Evolutionary conservation across 1,140 invertebrate genomes (phyloP), one percentile per base, ranked within the genome.

Genomic region (Polypedilum pembai): DNA sequence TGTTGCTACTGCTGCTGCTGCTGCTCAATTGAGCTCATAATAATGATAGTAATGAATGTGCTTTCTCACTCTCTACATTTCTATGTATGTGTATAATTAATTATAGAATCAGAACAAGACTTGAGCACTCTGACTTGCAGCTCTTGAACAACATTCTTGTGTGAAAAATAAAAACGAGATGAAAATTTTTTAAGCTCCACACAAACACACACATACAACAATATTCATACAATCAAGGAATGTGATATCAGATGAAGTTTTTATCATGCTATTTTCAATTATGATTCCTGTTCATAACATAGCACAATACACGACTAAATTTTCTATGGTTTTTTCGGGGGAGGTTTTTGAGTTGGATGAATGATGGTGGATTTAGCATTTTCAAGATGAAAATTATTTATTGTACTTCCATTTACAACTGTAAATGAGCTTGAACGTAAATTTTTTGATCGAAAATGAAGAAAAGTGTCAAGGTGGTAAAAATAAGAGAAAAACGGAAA

Each of bases 201-300:
- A 45, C 41, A 45, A 45, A 45, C 41, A 45, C 45, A 15, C 20
- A 69, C 3, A 69, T 18, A 21, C 17, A 69, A 69, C 65, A 69
- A 69, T 69, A 69, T 69, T 21, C 20, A 69, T 21, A 69, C 65
- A 69, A 69, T 69, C 65, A 69, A 69, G 65, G 65, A 69, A 69
- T 69, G 65, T 69, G 65, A 69, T 69, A 69, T 18, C 65, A 21
- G 10, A 69, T 18, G 65, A 18, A 69, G 20, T 21, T 69, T 69
- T 18, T 69, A 69, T 69, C 65, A 69, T 69, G 65, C 65, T 69
- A 69, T 69, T 69, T 69, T 69, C 65, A 69, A 69, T 69, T 69
- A 69, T 69, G 65, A 69, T 69, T 69, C 65, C 20, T 69, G 65
- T 69, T 69, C 65, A 69, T 18, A 69, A 69, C 45, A 56, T 12